These are phyloP conservation scores for Sipunculus nudus DNA, from an alignment of 2,888 invertebrate species.

Conservation along the genomic window DNA sequence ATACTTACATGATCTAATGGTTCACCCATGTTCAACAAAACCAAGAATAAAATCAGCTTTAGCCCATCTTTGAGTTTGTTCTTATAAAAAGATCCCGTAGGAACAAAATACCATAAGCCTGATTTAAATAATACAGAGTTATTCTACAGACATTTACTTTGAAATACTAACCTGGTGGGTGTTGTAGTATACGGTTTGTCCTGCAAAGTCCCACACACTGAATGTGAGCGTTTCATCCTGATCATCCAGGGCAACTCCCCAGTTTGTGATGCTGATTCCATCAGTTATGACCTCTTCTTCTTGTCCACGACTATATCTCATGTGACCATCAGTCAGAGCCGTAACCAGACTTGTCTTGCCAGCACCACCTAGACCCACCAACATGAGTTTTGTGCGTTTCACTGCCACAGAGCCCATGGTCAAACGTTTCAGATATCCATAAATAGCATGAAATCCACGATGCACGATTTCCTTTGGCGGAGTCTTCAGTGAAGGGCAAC, in stretches of 20 bases:
- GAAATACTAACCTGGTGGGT: constrained; percentile 65
- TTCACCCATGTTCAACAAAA: too few relatives aligned
- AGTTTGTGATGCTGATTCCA: constrained; percentile 64
- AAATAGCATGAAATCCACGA: constrained; percentile 55
- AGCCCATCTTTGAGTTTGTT: too few relatives aligned
- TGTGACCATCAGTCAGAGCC: constrained; percentile 4
- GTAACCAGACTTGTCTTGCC: constrained; percentile 60
- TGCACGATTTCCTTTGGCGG: constrained; percentile 63
- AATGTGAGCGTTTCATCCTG: constrained; percentile 31
- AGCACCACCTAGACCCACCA: constrained; percentile 67
- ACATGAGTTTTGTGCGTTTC: constrained; percentile 65
- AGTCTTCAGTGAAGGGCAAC: constrained; percentile 58
- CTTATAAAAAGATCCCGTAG: too few relatives aligned
- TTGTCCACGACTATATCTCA: too few relatives aligned
- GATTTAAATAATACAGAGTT: too few relatives aligned
- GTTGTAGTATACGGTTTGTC: constrained; percentile 66
- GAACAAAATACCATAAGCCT: too few relatives aligned
- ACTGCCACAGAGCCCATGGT: constrained; percentile 57
- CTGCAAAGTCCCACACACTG: constrained; percentile 65
- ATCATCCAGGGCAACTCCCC: constrained; percentile 44
- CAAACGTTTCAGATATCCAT: constrained; percentile 60
- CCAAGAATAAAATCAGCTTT: too few relatives aligned
- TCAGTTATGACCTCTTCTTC: constrained; percentile 55
- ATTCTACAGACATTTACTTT: too few relatives aligned
- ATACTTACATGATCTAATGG: too few relatives aligned